Conservation (phyloP, 2,113 vertebrate species). For the Tragulus kanchil region DNA sequence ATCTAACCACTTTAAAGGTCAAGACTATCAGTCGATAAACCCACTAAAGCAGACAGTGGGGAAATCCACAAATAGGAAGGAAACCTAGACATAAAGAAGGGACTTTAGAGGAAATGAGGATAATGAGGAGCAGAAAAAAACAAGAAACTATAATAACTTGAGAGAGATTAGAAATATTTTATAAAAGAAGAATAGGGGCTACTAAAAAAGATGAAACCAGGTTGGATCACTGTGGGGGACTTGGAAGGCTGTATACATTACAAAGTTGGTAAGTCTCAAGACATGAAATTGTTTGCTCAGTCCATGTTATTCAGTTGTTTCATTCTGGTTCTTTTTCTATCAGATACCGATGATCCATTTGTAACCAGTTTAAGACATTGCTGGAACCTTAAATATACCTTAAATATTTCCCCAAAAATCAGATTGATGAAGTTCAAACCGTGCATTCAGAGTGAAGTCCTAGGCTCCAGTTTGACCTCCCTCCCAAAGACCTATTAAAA, state of each 20-base stretch:
- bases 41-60: background rate
- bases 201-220: background rate
- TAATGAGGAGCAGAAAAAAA: background rate
- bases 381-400: background rate
- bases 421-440: background rate
- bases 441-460: slow-evolving; percentile 5
- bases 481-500: background rate
- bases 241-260: slow-evolving; percentile 99
- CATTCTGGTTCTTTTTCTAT: background rate
- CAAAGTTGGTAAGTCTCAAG: slow-evolving; percentile 95
- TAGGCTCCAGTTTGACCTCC: background rate
- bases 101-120: background rate
- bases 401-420: background rate
- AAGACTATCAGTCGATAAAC: background rate
- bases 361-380: background rate
- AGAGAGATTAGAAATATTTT: slow-evolving; percentile 1
- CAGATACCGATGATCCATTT: background rate
- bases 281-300: background rate
- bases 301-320: background rate
- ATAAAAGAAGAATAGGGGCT: background rate
- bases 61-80: background rate
- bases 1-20: background rate
- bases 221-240: slow-evolving; percentile 93
- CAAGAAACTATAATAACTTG: background rate
- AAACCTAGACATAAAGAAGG: slow-evolving; percentile 72